Conservation (phyloP, 2,113 vertebrate species). For the Sterrhoptilus dennistouni region DNA sequence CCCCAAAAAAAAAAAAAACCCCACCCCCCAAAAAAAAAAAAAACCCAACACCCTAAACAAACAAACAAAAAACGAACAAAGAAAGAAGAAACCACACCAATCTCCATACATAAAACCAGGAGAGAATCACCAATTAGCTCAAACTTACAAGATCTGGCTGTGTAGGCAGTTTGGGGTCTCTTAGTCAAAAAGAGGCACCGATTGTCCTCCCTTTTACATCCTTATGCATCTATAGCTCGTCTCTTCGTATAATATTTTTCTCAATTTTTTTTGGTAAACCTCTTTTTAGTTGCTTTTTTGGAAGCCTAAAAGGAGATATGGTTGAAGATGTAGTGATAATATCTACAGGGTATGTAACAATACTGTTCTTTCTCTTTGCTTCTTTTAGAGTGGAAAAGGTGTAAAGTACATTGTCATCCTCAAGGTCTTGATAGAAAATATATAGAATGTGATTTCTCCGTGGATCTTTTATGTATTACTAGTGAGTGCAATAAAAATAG, state of each 20-base stretch:
- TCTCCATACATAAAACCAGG: not conserved
- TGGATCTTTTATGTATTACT: not conserved
- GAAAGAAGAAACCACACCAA: not conserved
- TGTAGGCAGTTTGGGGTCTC: not conserved
- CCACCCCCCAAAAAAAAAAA: too few species aligned
- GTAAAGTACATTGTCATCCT: not conserved
- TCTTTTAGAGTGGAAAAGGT: not conserved
- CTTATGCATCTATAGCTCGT: not conserved
- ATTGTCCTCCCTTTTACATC: not conserved
- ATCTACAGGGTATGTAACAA: not conserved
- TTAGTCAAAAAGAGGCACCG: not conserved
- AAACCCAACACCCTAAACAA: too few species aligned
- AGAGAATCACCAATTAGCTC: not conserved
- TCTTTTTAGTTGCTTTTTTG: not conserved
- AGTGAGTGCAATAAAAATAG: not conserved
- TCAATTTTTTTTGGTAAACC: not conserved
- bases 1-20: too few species aligned
- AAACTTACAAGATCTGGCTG: not conserved
- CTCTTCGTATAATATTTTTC: not conserved
- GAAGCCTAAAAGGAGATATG: not conserved
- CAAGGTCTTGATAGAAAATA: not conserved
- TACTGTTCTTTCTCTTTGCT: not conserved
- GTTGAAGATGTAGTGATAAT: not conserved
- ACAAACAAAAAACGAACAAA: not conserved
- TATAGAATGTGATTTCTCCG: not conserved